These are phyloP conservation scores for Terrapene triunguis DNA, from an alignment of 2,113 vertebrate genomes.

Conservation along the genomic window DNA sequence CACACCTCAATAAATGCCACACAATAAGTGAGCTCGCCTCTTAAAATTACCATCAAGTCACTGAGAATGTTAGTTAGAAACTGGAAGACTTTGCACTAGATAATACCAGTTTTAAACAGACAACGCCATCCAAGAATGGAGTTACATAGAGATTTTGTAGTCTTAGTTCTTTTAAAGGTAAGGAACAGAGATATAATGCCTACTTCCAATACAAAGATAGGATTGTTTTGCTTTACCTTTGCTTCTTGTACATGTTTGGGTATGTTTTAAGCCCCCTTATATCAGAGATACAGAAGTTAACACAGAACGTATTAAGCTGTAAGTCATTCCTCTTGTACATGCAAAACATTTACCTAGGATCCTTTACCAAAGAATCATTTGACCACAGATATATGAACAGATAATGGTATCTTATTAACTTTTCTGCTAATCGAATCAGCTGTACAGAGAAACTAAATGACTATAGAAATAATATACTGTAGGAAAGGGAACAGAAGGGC, in stretches of 20 bases:
- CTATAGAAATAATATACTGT: accelerated
- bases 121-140: accelerated
- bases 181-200: too few species aligned
- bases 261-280: background rate
- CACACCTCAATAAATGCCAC: background rate
- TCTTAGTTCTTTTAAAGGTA: background rate
- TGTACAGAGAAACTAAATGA: accelerated
- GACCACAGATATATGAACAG: accelerated
- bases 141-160: accelerated
- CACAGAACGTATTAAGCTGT: background rate
- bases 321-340: background rate
- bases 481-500: background rate
- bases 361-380: too few species aligned
- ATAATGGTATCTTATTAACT: too few species aligned
- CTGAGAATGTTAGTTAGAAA: too few species aligned
- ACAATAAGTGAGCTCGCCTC: too few species aligned
- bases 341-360: background rate
- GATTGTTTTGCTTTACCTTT: too few species aligned
- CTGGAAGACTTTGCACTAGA: too few species aligned
- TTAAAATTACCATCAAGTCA: too few species aligned
- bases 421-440: too few species aligned
- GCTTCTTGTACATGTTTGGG: too few species aligned
- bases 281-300: accelerated
- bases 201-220: background rate
- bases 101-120: background rate